Conservation (phyloP, 2,888 invertebrate genomes). For the Drosophila melanosoma region DNA sequence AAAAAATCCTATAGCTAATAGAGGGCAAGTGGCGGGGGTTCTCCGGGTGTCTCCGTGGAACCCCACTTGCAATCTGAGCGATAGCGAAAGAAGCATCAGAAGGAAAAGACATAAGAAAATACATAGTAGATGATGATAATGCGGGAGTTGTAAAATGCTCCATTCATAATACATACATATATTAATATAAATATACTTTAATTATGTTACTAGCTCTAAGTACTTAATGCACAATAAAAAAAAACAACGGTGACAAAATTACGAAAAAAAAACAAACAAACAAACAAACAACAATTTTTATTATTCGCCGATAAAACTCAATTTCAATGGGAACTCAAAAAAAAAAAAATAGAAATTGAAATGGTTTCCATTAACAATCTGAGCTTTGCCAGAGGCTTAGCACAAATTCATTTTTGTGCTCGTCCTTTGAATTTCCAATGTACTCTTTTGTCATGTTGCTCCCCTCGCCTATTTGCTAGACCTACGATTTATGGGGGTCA, state of each 20-base stretch:
- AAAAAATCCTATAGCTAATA: constrained; percentile 68
- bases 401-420: constrained; percentile 36
- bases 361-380: constrained; percentile 24
- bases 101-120: constrained; percentile 29
- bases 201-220: constrained; percentile 82
- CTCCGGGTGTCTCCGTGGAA: constrained; percentile 52
- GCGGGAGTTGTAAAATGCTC: constrained; percentile 56
- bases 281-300: constrained; percentile 19
- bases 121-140: constrained; percentile 56
- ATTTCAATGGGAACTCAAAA: neutral
- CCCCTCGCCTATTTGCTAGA: neutral
- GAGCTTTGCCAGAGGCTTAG: neutral
- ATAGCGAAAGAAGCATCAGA: constrained; percentile 46
- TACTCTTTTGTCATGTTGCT: neutral
- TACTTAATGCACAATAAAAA: constrained; percentile 84
- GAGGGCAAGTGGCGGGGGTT: constrained; percentile 69
- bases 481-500: constrained; percentile 37
- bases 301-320: neutral
- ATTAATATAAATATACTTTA: constrained; percentile 69
- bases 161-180: constrained; percentile 75
- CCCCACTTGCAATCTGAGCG: constrained; percentile 64
- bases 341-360: too few relatives aligned
- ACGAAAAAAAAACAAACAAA: constrained; percentile 72
- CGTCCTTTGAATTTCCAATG: constrained; percentile 14
- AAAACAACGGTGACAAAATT: constrained; percentile 85